A percentile compares a stretch with the other conserved stretches of the same genome.
These are phyloP conservation scores for Ranitomeya imitator DNA, from an alignment of 2,113 vertebrate genomes.

Conservation along the genomic window DNA sequence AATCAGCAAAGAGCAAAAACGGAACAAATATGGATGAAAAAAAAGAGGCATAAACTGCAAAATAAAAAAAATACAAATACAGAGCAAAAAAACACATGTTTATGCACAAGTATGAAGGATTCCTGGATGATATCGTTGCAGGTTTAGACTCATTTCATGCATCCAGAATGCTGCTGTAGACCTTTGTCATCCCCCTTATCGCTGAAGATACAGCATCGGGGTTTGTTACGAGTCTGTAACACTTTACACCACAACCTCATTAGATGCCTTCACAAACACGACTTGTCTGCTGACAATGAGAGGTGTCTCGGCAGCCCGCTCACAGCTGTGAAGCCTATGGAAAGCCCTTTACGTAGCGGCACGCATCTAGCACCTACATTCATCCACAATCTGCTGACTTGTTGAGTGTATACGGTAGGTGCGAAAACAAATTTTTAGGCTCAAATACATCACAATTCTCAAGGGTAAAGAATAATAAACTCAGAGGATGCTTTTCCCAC, in stretches of 20 bases:
- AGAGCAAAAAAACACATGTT: no score
- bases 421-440: conserved; percentile 4
- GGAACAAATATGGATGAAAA: no score
- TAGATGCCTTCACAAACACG: not conserved
- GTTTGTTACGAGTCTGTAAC: not conserved
- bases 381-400: conserved; percentile 37
- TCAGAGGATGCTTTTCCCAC: not conserved
- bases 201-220: not conserved
- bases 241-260: not conserved
- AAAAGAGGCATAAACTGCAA: no score
- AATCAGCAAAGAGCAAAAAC: no score
- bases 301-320: not conserved
- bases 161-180: not conserved
- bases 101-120: no score
- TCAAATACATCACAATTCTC: not conserved
- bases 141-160: no score
- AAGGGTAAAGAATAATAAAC: not conserved
- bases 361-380: conserved; percentile 3
- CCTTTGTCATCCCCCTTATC: not conserved
- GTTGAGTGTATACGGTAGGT: conserved; percentile 20
- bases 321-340: conserved; percentile 34
- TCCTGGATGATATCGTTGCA: no score
- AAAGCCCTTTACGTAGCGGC: conserved; percentile 12
- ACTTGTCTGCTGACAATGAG: conserved; percentile 21
- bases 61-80: no score